These are phyloP conservation scores for Anthopleura sola DNA, from an alignment of 64 coral and sea anemone genomes.

Conservation along the genomic window DNA sequence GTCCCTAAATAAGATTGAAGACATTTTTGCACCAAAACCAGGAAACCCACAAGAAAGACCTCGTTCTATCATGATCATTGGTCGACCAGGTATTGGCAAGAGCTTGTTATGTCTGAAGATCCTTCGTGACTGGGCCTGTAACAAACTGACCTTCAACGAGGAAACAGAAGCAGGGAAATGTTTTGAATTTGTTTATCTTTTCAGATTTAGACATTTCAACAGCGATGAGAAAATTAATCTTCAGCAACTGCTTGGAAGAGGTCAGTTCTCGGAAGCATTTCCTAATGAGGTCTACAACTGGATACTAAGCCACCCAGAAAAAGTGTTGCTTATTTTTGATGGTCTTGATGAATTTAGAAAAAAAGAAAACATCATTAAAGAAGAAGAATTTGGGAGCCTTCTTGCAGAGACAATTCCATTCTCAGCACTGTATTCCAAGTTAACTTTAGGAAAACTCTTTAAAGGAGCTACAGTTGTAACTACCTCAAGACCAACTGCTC, in stretches of 20 bases:
- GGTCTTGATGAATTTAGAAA: slow-evolving; percentile 32
- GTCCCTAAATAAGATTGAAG: too few relatives aligned
- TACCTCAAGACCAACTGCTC: too few relatives aligned
- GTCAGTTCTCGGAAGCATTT: background rate
- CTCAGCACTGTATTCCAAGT: background rate
- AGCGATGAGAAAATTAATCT: background rate
- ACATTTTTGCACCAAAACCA: too few relatives aligned
- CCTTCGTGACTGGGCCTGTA: background rate
- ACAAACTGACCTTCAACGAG: background rate
- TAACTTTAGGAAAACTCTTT: too few relatives aligned
- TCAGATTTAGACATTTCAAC: background rate
- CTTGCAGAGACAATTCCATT: background rate
- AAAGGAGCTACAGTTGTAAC: too few relatives aligned
- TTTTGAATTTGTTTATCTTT: background rate
- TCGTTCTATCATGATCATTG: background rate
- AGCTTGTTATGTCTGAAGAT: background rate
- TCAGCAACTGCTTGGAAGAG: background rate
- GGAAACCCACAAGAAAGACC: too few relatives aligned
- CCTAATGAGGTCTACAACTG: background rate
- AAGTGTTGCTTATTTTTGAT: background rate
- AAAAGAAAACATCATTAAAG: background rate
- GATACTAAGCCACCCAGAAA: slow-evolving; percentile 11
- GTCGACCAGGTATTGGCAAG: background rate
- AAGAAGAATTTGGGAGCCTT: background rate
- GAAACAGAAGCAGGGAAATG: background rate